Conservation (phyloP, 2,113 vertebrate genomes). For the Isichthys henryi region DNA sequence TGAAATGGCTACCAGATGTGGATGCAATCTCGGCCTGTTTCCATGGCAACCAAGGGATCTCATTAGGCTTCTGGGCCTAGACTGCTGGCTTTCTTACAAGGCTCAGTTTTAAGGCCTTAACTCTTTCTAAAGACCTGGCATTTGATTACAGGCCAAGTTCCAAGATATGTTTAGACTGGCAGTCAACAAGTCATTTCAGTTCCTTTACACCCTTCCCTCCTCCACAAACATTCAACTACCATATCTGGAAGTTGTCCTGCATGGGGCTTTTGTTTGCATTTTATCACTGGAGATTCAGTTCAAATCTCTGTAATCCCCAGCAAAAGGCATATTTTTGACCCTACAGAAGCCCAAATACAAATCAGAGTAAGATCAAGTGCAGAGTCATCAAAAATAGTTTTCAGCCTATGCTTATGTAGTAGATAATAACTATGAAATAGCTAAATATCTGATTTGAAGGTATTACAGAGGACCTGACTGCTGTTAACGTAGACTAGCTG, state of each 20-base stretch:
- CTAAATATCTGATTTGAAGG: background rate
- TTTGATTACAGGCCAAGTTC: constrained; percentile 33
- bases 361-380: background rate
- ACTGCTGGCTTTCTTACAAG: constrained; percentile 50
- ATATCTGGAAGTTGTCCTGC: constrained; percentile 29
- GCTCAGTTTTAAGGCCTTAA: constrained; percentile 38
- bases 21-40: constrained; percentile 68
- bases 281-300: constrained; percentile 20
- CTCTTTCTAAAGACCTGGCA: constrained; percentile 49
- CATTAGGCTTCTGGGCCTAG: constrained; percentile 57
- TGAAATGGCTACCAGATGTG: constrained; percentile 93
- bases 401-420: background rate
- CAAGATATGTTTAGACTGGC: constrained; percentile 48
- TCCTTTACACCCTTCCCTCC: constrained; percentile 33
- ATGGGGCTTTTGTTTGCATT: constrained; percentile 32
- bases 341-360: background rate
- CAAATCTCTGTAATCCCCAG: background rate
- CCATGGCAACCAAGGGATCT: constrained; percentile 53
- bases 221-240: constrained; percentile 34
- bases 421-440: background rate
- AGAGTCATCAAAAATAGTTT: background rate
- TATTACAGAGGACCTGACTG: background rate
- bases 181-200: constrained; percentile 41
- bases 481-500: background rate
- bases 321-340: background rate